phyloP scores from a whole-genome alignment of 2,888 invertebrate species.

The Drosophila neutralis region DNA sequence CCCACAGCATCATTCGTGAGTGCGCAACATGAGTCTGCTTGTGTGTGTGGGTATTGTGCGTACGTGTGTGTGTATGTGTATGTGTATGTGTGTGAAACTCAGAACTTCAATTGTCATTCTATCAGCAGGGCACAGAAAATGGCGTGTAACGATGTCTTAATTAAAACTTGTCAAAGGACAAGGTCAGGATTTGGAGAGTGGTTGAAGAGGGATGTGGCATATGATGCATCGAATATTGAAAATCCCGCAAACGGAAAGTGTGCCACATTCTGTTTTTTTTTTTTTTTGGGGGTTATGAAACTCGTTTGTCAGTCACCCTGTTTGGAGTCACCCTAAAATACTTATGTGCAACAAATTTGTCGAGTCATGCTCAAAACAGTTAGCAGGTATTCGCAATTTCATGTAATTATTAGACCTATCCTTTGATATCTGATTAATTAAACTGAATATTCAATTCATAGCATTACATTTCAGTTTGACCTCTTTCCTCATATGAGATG shows the following conservation, averaged over 20 bases:
- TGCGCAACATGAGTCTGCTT: slow-evolving; percentile 5
- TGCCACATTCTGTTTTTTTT: not conserved
- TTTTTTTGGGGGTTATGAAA: not conserved
- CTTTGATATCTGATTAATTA: not conserved
- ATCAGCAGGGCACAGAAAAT: slow-evolving; percentile 54
- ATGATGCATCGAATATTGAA: slow-evolving; percentile 40
- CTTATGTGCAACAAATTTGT: not conserved
- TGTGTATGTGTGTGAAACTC: slow-evolving; percentile 12
- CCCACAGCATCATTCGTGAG: slow-evolving; percentile 2
- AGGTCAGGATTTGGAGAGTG: not conserved
- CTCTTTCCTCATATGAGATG: not conserved
- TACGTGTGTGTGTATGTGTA: slow-evolving; percentile 1
- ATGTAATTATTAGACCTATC: not conserved
- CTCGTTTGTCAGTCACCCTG: no score
- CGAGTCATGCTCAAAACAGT: not conserved
- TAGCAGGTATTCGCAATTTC: not conserved
- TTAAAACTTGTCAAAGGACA: slow-evolving; percentile 58
- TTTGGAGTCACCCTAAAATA: not conserved
- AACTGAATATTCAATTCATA: not conserved
- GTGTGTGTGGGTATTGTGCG: not conserved
- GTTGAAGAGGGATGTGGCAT: not conserved
- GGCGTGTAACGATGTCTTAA: slow-evolving; percentile 72
- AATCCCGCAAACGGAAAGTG: slow-evolving; percentile 25
- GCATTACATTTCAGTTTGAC: not conserved
- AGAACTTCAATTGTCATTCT: slow-evolving; percentile 58